These are phyloP conservation scores for Stegodyphus mimosarum DNA, from an alignment of 1,140 invertebrate species.

Conservation along the genomic window DNA sequence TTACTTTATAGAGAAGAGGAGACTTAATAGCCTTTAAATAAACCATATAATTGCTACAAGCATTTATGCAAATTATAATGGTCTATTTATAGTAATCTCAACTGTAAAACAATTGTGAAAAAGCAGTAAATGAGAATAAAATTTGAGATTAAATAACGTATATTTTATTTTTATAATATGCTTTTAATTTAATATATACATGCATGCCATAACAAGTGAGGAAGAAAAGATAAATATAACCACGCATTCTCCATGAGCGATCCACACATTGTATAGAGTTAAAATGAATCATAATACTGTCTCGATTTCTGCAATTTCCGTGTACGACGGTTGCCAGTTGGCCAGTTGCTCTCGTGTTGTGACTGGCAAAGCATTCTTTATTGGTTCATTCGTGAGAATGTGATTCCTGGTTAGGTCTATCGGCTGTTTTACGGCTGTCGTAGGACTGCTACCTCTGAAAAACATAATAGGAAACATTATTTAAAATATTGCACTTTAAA, in stretches of 20 bases:
- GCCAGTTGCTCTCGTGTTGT: conserved; percentile 10
- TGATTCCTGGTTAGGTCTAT: conserved; percentile 56
- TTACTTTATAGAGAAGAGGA: no score
- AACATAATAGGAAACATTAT: not conserved
- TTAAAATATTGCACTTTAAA: no score
- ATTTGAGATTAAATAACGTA: conserved; percentile 54
- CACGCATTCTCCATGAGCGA: not conserved
- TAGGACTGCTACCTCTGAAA: not conserved
- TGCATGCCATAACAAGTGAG: conserved; percentile 61
- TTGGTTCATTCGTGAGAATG: conserved; percentile 42
- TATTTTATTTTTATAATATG: conserved; percentile 41
- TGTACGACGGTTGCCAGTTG: conserved; percentile 27
- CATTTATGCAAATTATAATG: no score
- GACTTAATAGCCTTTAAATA: no score
- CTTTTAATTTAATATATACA: conserved; percentile 51
- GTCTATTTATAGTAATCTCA: no score
- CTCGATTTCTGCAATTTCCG: conserved; percentile 59
- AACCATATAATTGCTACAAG: no score
- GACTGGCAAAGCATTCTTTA: conserved; percentile 43
- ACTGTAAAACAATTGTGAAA: no score
- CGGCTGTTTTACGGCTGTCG: conserved; percentile 25
- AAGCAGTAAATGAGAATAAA: not conserved
- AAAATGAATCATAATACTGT: conserved; percentile 60
- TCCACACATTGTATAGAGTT: conserved; percentile 24
- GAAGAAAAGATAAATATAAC: conserved; percentile 9